phyloP scores from a whole-genome alignment of 2,888 invertebrate genomes.

The Cosmopolites sordidus region DNA sequence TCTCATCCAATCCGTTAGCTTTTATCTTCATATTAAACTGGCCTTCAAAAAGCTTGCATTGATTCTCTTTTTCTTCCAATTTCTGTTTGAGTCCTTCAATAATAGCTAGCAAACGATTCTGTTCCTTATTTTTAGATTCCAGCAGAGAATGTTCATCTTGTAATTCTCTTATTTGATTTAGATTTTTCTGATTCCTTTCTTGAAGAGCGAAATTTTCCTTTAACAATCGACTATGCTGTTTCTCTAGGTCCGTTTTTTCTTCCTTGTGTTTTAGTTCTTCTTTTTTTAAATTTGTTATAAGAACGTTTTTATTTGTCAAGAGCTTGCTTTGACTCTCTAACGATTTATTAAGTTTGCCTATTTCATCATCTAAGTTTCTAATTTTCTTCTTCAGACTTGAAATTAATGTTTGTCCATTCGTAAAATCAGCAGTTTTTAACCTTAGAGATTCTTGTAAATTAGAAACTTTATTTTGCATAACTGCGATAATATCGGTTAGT shows the following conservation, averaged over 20 bases:
- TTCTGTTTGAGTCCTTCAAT: not conserved
- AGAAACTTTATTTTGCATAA: too few relatives aligned
- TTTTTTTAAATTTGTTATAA: too few relatives aligned
- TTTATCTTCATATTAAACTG: conserved; percentile 7
- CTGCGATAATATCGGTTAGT: too few relatives aligned
- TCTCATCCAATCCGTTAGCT: conserved; percentile 2
- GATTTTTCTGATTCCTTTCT: too few relatives aligned
- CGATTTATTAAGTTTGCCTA: not conserved
- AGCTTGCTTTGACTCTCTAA: not conserved
- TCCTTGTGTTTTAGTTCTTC: too few relatives aligned
- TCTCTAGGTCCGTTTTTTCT: too few relatives aligned
- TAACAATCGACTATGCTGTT: too few relatives aligned
- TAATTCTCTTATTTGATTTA: too few relatives aligned
- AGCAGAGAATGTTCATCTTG: not conserved
- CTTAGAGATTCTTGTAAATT: too few relatives aligned
- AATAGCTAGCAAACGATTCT: not conserved
- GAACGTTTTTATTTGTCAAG: not conserved
- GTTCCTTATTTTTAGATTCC: not conserved
- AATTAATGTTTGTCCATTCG: not conserved
- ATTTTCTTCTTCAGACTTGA: not conserved
- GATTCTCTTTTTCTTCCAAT: not conserved
- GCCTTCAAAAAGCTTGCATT: not conserved
- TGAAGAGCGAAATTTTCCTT: too few relatives aligned
- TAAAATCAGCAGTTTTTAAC: too few relatives aligned
- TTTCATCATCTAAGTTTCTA: not conserved